phyloP scores from a whole-genome alignment of 2,888 invertebrate genomes.

The Dynastes hyllus region DNA sequence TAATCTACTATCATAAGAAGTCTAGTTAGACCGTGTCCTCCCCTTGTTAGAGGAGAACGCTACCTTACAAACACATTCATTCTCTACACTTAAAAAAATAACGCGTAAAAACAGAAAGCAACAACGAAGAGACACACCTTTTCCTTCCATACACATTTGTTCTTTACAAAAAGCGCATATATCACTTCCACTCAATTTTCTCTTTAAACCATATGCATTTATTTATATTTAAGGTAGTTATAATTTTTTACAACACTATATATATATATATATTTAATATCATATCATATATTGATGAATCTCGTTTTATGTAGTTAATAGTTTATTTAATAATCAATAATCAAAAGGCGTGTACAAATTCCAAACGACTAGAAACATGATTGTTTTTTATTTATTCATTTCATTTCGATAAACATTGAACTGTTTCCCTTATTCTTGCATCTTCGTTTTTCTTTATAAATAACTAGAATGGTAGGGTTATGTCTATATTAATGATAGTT shows the following conservation, averaged over 20 bases:
- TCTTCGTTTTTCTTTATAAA: neutral
- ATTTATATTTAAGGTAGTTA: neutral
- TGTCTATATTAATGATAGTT: slow-evolving; percentile 16
- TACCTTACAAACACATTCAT: too few relatives aligned
- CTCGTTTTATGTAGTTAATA: slow-evolving; percentile 7
- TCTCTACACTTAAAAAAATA: too few relatives aligned
- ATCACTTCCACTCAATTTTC: neutral
- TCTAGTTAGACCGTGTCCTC: too few relatives aligned
- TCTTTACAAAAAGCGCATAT: slow-evolving; percentile 15
- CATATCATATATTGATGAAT: slow-evolving; percentile 3
- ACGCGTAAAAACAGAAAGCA: too few relatives aligned
- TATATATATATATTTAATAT: slow-evolving; percentile 7
- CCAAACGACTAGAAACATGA: slow-evolving; percentile 51
- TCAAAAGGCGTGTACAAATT: slow-evolving; percentile 24
- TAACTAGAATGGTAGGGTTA: slow-evolving; percentile 19
- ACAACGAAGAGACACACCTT: too few relatives aligned
- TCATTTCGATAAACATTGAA: slow-evolving; percentile 30
- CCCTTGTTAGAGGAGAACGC: too few relatives aligned
- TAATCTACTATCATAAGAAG: too few relatives aligned
- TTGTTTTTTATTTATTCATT: slow-evolving; percentile 25
- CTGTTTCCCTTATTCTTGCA: slow-evolving; percentile 7
- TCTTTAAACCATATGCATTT: slow-evolving; percentile 13
- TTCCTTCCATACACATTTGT: neutral
- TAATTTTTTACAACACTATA: slow-evolving; percentile 22
- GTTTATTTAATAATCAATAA: neutral